Conservation (phyloP, 2,888 invertebrate genomes). For the Acronicta aceris region DNA sequence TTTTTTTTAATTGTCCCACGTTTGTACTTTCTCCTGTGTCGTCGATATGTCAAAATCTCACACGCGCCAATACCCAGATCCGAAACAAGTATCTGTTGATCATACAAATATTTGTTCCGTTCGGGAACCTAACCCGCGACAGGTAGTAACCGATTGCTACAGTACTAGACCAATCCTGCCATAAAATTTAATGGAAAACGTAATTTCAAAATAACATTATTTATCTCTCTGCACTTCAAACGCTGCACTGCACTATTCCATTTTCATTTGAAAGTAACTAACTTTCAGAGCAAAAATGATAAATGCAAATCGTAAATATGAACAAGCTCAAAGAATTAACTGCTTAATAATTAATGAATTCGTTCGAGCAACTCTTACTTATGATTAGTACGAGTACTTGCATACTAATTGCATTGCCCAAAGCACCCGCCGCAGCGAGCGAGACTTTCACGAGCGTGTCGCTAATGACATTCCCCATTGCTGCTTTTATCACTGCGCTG, state of each 20-base stretch:
- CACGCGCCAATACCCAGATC: too few relatives aligned
- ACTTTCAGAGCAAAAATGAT: conserved; percentile 34
- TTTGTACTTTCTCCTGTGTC: too few relatives aligned
- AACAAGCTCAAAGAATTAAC: conserved; percentile 38
- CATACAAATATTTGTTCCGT: too few relatives aligned
- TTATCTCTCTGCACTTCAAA: conserved; percentile 2
- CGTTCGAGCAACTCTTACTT: conserved; percentile 40
- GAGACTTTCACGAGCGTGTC: conserved; percentile 51
- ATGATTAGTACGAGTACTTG: conserved; percentile 47
- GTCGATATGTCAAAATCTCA: too few relatives aligned
- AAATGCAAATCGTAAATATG: conserved; percentile 50
- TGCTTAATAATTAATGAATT: conserved; percentile 48
- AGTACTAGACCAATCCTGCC: background rate
- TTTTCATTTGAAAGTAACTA: conserved; percentile 9
- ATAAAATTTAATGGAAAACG: background rate
- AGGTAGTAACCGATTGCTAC: too few relatives aligned
- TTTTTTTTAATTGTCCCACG: too few relatives aligned
- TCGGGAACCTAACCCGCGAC: too few relatives aligned
- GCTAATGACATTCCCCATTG: conserved; percentile 56
- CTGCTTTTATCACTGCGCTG: conserved; percentile 40
- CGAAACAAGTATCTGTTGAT: too few relatives aligned
- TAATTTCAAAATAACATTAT: background rate
- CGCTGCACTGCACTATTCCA: background rate
- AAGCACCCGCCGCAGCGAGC: conserved; percentile 28
- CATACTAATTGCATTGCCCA: conserved; percentile 45